phyloP scores from a whole-genome alignment of 2,113 vertebrate species.

The Malurus cyaneus region DNA sequence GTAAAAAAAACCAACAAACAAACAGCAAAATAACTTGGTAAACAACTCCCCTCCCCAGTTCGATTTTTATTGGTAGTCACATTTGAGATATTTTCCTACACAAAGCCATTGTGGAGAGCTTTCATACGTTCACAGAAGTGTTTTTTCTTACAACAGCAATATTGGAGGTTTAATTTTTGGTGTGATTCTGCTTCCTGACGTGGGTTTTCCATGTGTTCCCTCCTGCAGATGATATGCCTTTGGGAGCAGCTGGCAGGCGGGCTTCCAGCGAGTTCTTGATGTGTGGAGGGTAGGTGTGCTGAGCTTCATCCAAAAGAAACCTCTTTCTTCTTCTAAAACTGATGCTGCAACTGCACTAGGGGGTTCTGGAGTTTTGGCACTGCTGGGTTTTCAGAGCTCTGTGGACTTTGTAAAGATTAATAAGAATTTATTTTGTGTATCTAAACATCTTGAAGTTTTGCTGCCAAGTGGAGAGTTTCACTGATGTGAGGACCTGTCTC shows the following conservation, averaged over 20 bases:
- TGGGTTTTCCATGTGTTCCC: background rate
- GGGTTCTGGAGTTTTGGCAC: background rate
- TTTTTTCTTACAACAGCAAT: background rate
- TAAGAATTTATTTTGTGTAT: background rate
- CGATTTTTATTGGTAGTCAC: background rate
- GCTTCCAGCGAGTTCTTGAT: conserved; percentile 91
- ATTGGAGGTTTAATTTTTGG: background rate
- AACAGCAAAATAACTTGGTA: background rate
- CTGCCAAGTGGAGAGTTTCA: background rate
- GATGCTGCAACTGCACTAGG: background rate
- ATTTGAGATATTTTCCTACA: background rate
- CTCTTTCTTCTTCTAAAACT: conserved; percentile 9
- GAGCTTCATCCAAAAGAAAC: background rate
- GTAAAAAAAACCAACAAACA: background rate
- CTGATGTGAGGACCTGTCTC: background rate
- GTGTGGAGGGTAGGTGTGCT: conserved; percentile 88
- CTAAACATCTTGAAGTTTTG: background rate
- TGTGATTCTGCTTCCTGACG: background rate
- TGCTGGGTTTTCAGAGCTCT: background rate
- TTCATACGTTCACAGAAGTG: background rate
- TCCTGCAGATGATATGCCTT: conserved; percentile 84
- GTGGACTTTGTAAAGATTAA: background rate
- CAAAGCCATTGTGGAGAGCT: background rate
- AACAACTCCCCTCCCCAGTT: background rate
- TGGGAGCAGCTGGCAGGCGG: conserved; percentile 78